Evolutionary conservation across 2,888 invertebrate genomes (phyloP), one percentile per base, ranked within the genome.

Genomic region (Operophtera brumata): DNA sequence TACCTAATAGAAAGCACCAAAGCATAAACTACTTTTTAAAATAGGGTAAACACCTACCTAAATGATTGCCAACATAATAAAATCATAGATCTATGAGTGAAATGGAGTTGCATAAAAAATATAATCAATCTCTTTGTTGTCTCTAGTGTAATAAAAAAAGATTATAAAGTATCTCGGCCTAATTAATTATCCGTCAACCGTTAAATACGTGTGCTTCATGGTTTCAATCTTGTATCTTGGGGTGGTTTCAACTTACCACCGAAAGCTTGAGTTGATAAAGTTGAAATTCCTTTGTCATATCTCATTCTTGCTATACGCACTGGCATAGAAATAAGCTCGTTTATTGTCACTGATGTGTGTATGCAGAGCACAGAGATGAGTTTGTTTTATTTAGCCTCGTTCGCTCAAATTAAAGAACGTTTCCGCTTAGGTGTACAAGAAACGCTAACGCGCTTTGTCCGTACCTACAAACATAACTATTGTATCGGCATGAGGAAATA

Each of bases 171-270:
- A 13, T 12, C 11, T 14, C 14, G 13, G 20, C 35, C 20, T 44
- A 44, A 44, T 44, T n/a, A 44, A 44, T 35, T 44, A 44, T 44
- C 20, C 20, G 44, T 35, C 44, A 44, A 34, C 44, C 25, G 35
- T 13, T 36, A 36, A 13, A 36, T 12, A 12, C 10, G n/a, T 36
- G 13, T 7, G 36, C 13, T 36, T 13, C 11, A 13, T 6, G 13
- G 36, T 13, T 36, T 8, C 12, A 12, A 36, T 13, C 1, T 13
- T 36, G 7, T 13, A 13, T 36, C 8, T 13, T 13, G 4, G 36
- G 2, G 5, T 36, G 34, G 6, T 34, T 34, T 11, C 6, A 36
- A 36, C 9, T 13, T 13, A 6, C 36, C 25, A 46, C 35, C 12
- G 36, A 46, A 46, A 36, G 45, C 25, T n/a, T 26, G 9, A 25